Evolutionary conservation across 2,797 vertebrate species (phyloP).

Genomic region (Loris lydekkerianus): DNA sequence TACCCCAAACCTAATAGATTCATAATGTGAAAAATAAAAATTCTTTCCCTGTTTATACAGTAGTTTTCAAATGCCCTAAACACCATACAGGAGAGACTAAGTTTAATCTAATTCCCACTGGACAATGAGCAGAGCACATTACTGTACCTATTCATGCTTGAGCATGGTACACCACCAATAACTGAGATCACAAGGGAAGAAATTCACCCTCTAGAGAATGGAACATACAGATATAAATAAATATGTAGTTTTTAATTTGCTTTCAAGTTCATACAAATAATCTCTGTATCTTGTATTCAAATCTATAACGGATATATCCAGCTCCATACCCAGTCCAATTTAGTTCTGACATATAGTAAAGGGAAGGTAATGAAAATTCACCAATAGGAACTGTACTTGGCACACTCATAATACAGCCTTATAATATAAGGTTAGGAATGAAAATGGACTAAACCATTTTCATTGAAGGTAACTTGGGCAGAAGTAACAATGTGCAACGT

Average conservation of each 20-base stretch:
- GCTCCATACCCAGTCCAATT: conserved; percentile 60
- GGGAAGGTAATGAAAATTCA: conserved; percentile 70
- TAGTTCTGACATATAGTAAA: conserved; percentile 71
- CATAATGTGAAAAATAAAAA: conserved; percentile 46
- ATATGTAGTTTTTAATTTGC: conserved; percentile 35
- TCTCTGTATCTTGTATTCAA: not conserved
- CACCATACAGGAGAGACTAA: not conserved
- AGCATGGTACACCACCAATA: not conserved
- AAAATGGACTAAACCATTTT: conserved; percentile 75
- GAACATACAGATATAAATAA: not conserved
- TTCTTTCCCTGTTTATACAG: not conserved
- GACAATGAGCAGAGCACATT: conserved; percentile 13
- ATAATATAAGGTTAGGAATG: conserved; percentile 65
- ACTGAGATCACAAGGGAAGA: conserved; percentile 32
- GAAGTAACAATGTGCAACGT: conserved; percentile 82
- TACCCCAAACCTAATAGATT: conserved; percentile 50
- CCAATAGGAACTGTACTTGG: conserved; percentile 68
- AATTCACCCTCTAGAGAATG: not conserved
- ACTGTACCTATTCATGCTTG: not conserved
- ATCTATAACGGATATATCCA: conserved; percentile 68
- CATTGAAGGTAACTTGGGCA: conserved; percentile 85
- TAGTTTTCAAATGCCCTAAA: conserved; percentile 43
- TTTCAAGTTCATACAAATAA: conserved; percentile 33
- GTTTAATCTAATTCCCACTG: conserved; percentile 35
- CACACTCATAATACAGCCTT: conserved; percentile 62